Percentiles rank a stretch among this genome's conserved stretches.
Evolutionary conservation across 2,113 vertebrate species (phyloP).

Genomic region (Peromyscus maniculatus): DNA sequence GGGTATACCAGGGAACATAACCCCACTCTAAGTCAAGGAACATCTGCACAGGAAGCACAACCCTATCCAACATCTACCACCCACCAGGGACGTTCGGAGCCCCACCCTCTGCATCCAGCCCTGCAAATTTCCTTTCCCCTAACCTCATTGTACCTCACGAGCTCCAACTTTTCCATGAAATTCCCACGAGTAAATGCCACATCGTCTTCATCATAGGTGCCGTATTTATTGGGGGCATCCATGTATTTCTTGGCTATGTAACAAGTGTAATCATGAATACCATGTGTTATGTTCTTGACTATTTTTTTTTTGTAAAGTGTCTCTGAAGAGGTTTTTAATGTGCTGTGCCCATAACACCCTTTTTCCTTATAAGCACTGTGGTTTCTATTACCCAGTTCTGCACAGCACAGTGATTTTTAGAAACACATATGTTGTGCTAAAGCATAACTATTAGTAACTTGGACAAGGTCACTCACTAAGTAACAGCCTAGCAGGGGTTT

Average conservation of each 20-base stretch:
- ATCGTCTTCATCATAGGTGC: background rate
- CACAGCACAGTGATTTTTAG: slow-evolving; percentile 15
- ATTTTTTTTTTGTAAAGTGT: background rate
- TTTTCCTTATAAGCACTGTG: background rate
- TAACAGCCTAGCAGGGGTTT: background rate
- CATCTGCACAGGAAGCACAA: background rate
- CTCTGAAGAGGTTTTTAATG: background rate
- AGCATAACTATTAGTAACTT: slow-evolving; percentile 1
- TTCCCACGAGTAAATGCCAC: background rate
- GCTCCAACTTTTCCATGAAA: background rate
- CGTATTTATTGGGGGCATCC: background rate
- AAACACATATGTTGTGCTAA: background rate
- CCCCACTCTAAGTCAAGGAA: background rate
- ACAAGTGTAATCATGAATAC: background rate
- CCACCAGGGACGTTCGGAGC: accelerated
- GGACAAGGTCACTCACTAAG: background rate
- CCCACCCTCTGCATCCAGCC: too few species aligned
- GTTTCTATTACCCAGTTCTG: background rate
- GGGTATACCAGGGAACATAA: background rate
- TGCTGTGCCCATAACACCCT: background rate
- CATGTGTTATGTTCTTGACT: background rate
- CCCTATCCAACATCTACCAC: background rate
- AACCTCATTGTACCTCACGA: background rate
- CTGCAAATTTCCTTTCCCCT: background rate
- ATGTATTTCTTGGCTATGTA: background rate